Evolutionary conservation across 2,888 invertebrate genomes (phyloP).

Genomic region (Chymomyza procnemis): DNA sequence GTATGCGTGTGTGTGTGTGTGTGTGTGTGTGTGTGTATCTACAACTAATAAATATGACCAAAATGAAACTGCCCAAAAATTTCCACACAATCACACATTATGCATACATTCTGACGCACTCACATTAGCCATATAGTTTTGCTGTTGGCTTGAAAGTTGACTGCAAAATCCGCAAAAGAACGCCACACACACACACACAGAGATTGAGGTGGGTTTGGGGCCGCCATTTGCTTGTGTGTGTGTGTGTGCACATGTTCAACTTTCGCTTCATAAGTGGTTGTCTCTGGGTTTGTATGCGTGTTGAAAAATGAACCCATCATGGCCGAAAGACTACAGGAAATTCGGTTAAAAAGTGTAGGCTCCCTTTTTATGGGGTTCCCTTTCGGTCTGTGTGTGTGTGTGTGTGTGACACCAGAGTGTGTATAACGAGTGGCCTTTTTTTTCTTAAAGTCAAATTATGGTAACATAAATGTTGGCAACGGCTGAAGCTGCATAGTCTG

Average conservation of each 20-base stretch:
- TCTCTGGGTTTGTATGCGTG: constrained; percentile 33
- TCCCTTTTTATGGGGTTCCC: constrained; percentile 37
- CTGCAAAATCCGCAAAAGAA: constrained; percentile 75
- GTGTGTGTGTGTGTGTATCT: constrained; percentile 46
- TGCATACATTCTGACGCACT: constrained; percentile 35
- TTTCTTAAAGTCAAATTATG: constrained; percentile 66
- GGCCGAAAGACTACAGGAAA: constrained; percentile 71
- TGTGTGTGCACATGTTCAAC: constrained; percentile 38
- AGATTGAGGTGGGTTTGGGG: constrained; percentile 17
- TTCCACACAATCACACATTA: constrained; percentile 70
- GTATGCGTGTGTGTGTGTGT: constrained; percentile 27
- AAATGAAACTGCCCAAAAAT: constrained; percentile 76
- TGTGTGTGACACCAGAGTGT: constrained; percentile 21
- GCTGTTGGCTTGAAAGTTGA: constrained; percentile 71
- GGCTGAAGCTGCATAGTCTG: constrained; percentile 40
- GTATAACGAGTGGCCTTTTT: constrained; percentile 53
- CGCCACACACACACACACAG: constrained; percentile 45
- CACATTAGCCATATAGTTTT: constrained; percentile 70
- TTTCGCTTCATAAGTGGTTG: constrained; percentile 66
- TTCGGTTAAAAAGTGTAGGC: constrained; percentile 73
- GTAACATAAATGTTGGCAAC: constrained; percentile 69
- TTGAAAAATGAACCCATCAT: constrained; percentile 74
- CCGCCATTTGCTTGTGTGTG: constrained; percentile 21
- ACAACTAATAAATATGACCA: constrained; percentile 77
- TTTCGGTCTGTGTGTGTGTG: too few species aligned